Base-by-base conservation (phyloP, 2,888 invertebrate genomes). In the Synergus gifuensis region DNA sequence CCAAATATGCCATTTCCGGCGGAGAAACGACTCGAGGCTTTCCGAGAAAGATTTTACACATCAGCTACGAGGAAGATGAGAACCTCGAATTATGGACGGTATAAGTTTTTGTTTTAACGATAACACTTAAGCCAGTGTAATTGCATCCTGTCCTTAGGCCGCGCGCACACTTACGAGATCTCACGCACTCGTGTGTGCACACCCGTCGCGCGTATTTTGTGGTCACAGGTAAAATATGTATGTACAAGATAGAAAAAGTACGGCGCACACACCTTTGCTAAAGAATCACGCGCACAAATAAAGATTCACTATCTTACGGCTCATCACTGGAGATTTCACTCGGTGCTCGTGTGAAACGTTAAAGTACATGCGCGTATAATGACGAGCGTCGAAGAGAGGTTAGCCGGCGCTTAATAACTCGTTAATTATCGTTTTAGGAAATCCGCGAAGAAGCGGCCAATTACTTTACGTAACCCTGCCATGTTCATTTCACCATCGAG, bases 351-450 rank as follows among this genome's bases (percentile, higher is more conserved):
- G 91, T 89, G 90, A 91, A 91, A 89, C 88, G 85, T 86, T 28
- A 28, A 85, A 80, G 76, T 78, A 64, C 4, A 40, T 64, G 63
- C 77, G 78, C 83, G 79, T 77, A 88, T 89, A 89, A 90, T 87
- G 86, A 89, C 85, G 87, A 85, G 78, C 86, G 87, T 86, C 87
- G 86, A 86, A 85, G 80, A 78, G 84, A 83, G 87, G 83, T 86
- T 88, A 89, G 88, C 89, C 87, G 88, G 86, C 89, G 89, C 90
- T 91, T 92, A 92, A 92, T 91, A 92, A 92, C 91, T 92, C 91
- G 91, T 92, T 92, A 91, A 92, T 92, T 92, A 92, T 92, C 91
- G 89, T 92, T 92, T 92, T 92, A 92, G 92, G 92, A 92, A 92
- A 92, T 92, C 91, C 91, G 87, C 87, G 88, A 85, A 84, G 87